phyloP scores from a whole-genome alignment of 2,113 vertebrate genomes.

The Varanus salvator region DNA sequence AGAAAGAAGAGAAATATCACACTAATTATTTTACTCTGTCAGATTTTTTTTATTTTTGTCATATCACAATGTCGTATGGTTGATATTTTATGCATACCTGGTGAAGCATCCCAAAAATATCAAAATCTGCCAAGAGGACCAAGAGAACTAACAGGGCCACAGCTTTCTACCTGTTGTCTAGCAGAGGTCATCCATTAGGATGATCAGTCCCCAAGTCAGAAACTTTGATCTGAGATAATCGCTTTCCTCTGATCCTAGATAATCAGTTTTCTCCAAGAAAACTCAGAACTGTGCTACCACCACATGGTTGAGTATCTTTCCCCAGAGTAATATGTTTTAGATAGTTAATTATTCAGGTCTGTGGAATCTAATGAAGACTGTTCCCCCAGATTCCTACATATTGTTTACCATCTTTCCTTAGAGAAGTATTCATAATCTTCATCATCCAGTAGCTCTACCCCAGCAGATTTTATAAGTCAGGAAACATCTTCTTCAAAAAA shows the following conservation, averaged over 20 bases:
- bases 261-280: not conserved
- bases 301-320: not conserved
- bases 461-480: not conserved
- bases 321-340: too few relatives aligned
- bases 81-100: not conserved
- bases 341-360: not conserved
- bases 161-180: too few relatives aligned
- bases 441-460: not conserved
- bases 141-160: too few relatives aligned
- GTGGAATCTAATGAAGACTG: not conserved
- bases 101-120: too few relatives aligned
- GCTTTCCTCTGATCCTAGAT: too few relatives aligned
- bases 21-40: constrained; percentile 5
- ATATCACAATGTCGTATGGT: constrained; percentile 9
- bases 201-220: too few relatives aligned
- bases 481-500: not conserved
- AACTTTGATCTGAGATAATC: too few relatives aligned
- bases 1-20: not conserved
- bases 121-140: too few relatives aligned
- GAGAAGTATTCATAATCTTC: not conserved
- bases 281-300: not conserved
- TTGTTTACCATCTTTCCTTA: not conserved
- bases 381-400: not conserved
- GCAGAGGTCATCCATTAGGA: too few relatives aligned
- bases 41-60: constrained; percentile 25